Base-by-base conservation (phyloP, 2,113 vertebrate genomes). In the Limanda limanda region DNA sequence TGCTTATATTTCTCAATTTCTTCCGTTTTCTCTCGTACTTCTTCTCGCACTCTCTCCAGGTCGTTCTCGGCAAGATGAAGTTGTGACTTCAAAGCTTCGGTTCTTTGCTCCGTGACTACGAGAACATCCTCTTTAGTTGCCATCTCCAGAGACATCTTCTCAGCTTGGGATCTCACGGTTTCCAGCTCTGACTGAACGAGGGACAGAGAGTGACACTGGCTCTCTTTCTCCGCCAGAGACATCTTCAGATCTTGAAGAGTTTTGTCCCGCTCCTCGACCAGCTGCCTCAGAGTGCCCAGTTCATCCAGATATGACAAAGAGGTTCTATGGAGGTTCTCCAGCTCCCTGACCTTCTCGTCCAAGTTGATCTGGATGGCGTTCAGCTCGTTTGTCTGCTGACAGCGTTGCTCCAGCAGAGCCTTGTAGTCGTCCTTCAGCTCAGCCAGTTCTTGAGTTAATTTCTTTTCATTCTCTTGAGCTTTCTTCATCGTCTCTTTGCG, bases 391-490 rank as follows among this genome's bases (percentile, higher is more conserved):
- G 88, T 93, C 79, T 95, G 94, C 77, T 94, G 85, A 51, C 75
- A 81, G 51, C 84, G 88, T n/a, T 91, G 91, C 9, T 92, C 90
- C 54, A 90, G 27, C 0, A 95, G 88, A 17, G 83, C 72, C 61
- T 77, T 68, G 78, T 94, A 94, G 67, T 90, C 82, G n/a, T 89
- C 92, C 72, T 90, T 86, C n/a, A 96, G 77, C n/a, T 93, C 90
- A 0, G 71, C 2, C 0, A 95, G 78, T 25, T 96, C 92, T 40
- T 86, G 87, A 70, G 71, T 88, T 51, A 92, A 75, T 1, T 87
- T 90, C 67, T 81, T 92, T 40, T 94, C 93, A 3, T 51, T 89
- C 54, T 94, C 94, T 56, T 94, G 90, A 79, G 88, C 15, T 45
- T 84, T 94, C 79, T 90, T 90, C 1, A 59, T 40, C 1, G 86